These are phyloP conservation scores for Zalophus californianus DNA, from an alignment of 2,797 vertebrate genomes.

Conservation along the genomic window DNA sequence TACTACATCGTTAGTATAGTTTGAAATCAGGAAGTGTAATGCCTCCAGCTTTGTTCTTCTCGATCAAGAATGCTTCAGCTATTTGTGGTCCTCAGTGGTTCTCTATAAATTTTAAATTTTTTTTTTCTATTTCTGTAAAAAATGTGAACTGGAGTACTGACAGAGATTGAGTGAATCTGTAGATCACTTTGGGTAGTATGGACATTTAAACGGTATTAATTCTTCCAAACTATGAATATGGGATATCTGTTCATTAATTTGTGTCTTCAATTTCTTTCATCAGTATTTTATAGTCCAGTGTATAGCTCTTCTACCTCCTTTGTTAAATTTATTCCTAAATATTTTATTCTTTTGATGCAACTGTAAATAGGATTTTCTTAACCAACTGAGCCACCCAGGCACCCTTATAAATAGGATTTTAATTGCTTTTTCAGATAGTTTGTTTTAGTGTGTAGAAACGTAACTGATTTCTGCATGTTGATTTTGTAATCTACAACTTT, in stretches of 20 bases:
- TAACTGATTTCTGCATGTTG: background rate
- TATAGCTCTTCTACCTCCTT: background rate
- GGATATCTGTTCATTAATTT: background rate
- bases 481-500: background rate
- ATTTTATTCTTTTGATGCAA: background rate
- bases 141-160: background rate
- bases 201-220: background rate
- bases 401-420: background rate
- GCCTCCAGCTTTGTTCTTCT: background rate
- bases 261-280: background rate
- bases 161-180: background rate
- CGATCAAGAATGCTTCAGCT: background rate
- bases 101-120: background rate
- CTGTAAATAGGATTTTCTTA: background rate
- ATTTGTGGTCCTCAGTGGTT: background rate
- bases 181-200: background rate
- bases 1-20: background rate
- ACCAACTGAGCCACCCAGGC: background rate
- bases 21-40: background rate
- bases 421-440: background rate
- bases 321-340: background rate
- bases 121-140: background rate
- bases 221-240: background rate
- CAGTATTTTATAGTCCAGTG: background rate
- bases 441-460: background rate